Evolutionary conservation across 2,113 vertebrate species (phyloP), one percentile per base, ranked within the genome.

Genomic region (Callipepla squamata): DNA sequence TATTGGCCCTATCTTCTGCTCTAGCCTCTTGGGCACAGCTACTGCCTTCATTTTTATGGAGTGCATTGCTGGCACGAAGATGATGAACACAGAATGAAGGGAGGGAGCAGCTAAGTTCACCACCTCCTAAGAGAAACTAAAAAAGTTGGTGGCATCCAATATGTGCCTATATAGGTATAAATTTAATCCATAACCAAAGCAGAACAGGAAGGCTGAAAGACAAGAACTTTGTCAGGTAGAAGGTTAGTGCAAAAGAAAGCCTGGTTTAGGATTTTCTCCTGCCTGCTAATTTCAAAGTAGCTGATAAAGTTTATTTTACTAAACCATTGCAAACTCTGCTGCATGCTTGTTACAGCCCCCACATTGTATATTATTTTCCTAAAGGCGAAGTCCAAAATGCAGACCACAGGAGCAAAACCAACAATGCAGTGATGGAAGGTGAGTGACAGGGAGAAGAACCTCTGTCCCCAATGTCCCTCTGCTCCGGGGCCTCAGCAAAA

Each of bases 311-410:
- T 4, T 57, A 75, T 85, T 92, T 90, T 77, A 86, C 32, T 36
- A 84, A 88, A 95, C 10, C 28, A 65, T 7, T 91, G 89, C 91
- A 94, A 96, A 90, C 47, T 19, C 65, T 50, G 38, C 75, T 44
- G 85, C 74, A 51, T 53, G 91, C 76, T 85, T 90, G 61, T 84
- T 70, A 74, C 48, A 73, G 76, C 32, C 80, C 36, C 36, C 36
- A 36, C 36, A 36, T 36, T 36, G 36, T 36, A 8, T 36, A 36
- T 30, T 30, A 6, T 77, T 92, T 88, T 78, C 92, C 90, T 82
- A 89, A 94, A 94, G 85, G 76, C 88, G 68, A 93, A 94, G 91
- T 80, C 73, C 51, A 65, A 95, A 93, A 80, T 59, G 80, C 53
- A 94, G 67, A 87, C 63, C 32, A 95, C 50, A 83, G 65, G 47